These are phyloP conservation scores for Mesembrinibis cayennensis DNA, from an alignment of 2,113 vertebrate species.

Conservation along the genomic window DNA sequence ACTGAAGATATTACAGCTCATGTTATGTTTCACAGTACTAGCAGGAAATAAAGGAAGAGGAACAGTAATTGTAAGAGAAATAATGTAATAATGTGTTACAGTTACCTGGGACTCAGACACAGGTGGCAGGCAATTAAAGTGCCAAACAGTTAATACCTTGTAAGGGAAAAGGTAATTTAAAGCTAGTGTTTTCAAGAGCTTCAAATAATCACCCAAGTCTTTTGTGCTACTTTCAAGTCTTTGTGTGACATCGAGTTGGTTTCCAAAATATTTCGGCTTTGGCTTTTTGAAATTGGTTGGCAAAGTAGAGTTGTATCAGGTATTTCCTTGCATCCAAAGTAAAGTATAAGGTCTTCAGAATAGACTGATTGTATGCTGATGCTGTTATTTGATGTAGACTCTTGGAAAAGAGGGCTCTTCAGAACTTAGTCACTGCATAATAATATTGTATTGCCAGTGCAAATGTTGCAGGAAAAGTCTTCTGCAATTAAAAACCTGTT, in stretches of 20 bases:
- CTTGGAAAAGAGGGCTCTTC: not conserved
- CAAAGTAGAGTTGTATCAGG: not conserved
- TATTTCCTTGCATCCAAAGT: not conserved
- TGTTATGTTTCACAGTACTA: not conserved
- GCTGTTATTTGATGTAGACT: not conserved
- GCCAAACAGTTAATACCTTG: not conserved
- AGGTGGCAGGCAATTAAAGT: not conserved
- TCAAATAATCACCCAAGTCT: not conserved
- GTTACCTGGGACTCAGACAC: not conserved
- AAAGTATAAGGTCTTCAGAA: not conserved
- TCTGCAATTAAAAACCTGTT: not conserved
- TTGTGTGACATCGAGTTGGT: not conserved
- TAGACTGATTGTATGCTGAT: not conserved
- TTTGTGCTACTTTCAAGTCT: not conserved
- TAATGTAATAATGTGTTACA: not conserved
- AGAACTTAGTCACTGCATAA: not conserved
- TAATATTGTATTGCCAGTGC: not conserved
- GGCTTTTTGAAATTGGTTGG: not conserved
- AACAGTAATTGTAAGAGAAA: not conserved
- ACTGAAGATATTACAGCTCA: not conserved
- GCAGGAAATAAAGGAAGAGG: not conserved
- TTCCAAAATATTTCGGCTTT: not conserved
- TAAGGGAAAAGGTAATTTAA: not conserved
- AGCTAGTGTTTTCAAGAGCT: not conserved
- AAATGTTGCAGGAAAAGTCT: not conserved